These are phyloP conservation scores for Steinernema hermaphroditum DNA, from an alignment of 2,888 invertebrate species.

Conservation along the genomic window DNA sequence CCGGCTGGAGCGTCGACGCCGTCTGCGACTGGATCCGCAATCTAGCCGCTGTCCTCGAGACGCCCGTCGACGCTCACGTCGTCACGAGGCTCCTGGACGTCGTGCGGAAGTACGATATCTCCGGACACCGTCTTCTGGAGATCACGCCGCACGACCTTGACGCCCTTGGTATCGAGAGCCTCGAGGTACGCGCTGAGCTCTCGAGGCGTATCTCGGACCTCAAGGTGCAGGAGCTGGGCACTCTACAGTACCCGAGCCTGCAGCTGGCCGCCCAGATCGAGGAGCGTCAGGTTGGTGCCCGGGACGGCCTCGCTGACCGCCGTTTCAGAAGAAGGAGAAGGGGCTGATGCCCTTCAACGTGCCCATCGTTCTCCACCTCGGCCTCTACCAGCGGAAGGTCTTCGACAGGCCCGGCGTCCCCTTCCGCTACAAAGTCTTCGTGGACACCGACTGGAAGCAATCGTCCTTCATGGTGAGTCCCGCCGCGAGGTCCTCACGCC, in stretches of 20 bases:
- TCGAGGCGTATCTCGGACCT: conserved; percentile 40
- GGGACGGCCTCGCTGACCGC: too few relatives aligned
- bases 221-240: not conserved
- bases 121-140: conserved; percentile 52
- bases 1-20: conserved; percentile 55
- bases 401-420: not conserved
- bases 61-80: conserved; percentile 29
- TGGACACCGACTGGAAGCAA: conserved; percentile 44
- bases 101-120: conserved; percentile 53
- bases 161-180: conserved; percentile 48
- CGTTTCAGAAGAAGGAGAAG: conserved; percentile 40
- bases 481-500: not conserved
- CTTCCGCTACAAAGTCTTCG: conserved; percentile 44
- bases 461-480: not conserved
- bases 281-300: conserved; percentile 32
- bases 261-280: conserved; percentile 40
- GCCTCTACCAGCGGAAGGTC: conserved; percentile 41
- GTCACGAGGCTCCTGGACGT: conserved; percentile 47
- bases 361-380: conserved; percentile 40
- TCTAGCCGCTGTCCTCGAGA: conserved; percentile 29
- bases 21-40: conserved; percentile 54
- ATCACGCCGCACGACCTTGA: conserved; percentile 57
- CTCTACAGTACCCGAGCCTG: conserved; percentile 14
- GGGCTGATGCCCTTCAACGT: conserved; percentile 33
- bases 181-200: conserved; percentile 40